A percentile compares a stretch with the other conserved stretches of the same genome.
phyloP scores from a whole-genome alignment of 2,888 invertebrate genomes.

The Spilarctia lutea region DNA sequence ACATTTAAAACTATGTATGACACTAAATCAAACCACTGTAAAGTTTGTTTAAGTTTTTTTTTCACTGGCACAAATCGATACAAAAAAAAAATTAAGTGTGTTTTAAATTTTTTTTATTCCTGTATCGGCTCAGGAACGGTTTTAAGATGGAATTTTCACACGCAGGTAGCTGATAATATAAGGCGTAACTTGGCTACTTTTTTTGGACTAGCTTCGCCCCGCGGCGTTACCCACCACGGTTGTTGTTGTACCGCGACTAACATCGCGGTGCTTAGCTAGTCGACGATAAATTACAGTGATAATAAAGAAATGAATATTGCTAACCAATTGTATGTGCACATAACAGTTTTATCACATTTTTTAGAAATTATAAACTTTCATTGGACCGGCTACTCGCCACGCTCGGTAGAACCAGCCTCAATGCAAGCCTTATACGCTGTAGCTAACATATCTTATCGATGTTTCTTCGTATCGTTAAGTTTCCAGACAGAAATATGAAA shows the following conservation, averaged over 20 bases:
- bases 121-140: too few relatives aligned
- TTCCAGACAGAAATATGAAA: slow-evolving; percentile 63
- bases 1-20: neutral
- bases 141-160: too few relatives aligned
- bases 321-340: neutral
- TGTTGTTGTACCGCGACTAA: too few relatives aligned
- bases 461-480: slow-evolving; percentile 65
- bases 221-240: too few relatives aligned
- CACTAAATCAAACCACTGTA: too few relatives aligned
- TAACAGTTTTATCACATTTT: slow-evolving; percentile 38
- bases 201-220: too few relatives aligned
- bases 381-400: slow-evolving; percentile 29
- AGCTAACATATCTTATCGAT: slow-evolving; percentile 72
- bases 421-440: slow-evolving; percentile 52
- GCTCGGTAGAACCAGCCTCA: slow-evolving; percentile 40
- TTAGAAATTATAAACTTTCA: slow-evolving; percentile 45
- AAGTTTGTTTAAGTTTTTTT: too few relatives aligned
- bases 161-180: too few relatives aligned
- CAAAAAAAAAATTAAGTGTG: too few relatives aligned
- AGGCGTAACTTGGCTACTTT: too few relatives aligned
- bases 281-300: neutral
- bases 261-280: neutral
- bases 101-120: too few relatives aligned
- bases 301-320: slow-evolving; percentile 3
- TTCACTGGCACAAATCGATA: too few relatives aligned